These are phyloP conservation scores for Calameuta idolon DNA, from an alignment of 2,888 invertebrate genomes.

Conservation along the genomic window DNA sequence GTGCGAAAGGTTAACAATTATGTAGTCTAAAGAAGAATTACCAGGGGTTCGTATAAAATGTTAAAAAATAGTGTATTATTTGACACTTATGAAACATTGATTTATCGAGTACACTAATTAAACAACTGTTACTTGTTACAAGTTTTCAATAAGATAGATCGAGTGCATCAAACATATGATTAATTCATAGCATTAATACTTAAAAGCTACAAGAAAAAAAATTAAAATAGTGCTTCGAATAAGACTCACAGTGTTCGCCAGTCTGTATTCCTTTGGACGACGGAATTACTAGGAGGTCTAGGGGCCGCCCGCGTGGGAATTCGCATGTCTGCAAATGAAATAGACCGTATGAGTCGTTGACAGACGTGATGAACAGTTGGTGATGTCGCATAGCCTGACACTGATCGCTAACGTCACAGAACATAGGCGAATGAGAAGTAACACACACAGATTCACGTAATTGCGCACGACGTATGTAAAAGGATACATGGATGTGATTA, in stretches of 20 bases:
- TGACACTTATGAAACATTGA: not conserved
- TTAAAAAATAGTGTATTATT: not conserved
- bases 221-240: not conserved
- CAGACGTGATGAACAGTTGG: not conserved
- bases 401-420: conserved; percentile 31
- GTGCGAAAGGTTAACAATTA: too few species aligned
- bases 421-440: conserved; percentile 23
- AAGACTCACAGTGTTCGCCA: conserved; percentile 56
- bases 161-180: not conserved
- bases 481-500: not conserved
- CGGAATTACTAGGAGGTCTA: conserved; percentile 69
- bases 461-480: conserved; percentile 1
- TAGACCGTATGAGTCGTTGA: not conserved
- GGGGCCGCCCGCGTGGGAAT: conserved; percentile 74
- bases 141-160: conserved; percentile 12
- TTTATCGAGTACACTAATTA: not conserved
- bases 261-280: conserved; percentile 37
- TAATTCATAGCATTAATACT: not conserved
- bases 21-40: not conserved
- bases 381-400: conserved; percentile 35
- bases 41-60: not conserved
- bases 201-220: not conserved
- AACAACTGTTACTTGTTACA: conserved; percentile 1
- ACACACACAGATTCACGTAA: conserved; percentile 25
- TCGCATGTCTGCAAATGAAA: conserved; percentile 70